Conservation (phyloP, 2,113 vertebrate species). For the Sander lucioperca region DNA sequence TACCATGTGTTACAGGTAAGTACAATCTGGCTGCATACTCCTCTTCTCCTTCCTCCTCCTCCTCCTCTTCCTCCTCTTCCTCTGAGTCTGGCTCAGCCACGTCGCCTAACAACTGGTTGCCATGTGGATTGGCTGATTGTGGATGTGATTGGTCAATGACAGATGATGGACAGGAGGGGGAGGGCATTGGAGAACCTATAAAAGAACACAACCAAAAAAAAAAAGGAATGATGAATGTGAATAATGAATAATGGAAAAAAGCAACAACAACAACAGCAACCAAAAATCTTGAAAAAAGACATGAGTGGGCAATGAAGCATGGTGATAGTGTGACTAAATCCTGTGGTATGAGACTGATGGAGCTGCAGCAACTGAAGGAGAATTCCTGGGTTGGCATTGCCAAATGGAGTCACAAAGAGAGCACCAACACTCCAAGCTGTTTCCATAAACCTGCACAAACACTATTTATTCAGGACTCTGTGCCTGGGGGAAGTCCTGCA, state of each 20-base stretch:
- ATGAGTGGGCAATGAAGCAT: slow-evolving; percentile 3
- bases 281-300: slow-evolving; percentile 9
- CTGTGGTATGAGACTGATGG: background rate
- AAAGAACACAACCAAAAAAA: slow-evolving; percentile 60
- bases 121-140: slow-evolving; percentile 66
- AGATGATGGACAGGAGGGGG: slow-evolving; percentile 77
- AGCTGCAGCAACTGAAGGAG: background rate
- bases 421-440: background rate
- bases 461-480: background rate
- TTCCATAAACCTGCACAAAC: slow-evolving; percentile 6
- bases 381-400: background rate
- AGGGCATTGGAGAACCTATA: slow-evolving; percentile 80
- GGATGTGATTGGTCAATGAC: slow-evolving; percentile 79
- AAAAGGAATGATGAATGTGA: slow-evolving; percentile 44
- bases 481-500: background rate
- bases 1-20: slow-evolving; percentile 77
- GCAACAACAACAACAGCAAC: slow-evolving; percentile 31
- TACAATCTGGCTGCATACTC: slow-evolving; percentile 74
- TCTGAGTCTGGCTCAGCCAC: slow-evolving; percentile 62
- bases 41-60: slow-evolving; percentile 60
- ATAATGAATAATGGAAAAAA: slow-evolving; percentile 30
- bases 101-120: slow-evolving; percentile 69
- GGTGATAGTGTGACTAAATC: slow-evolving; percentile 3
- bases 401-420: background rate
- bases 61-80: slow-evolving; percentile 64